A percentile compares a stretch with the other conserved stretches of the same genome.
Evolutionary conservation across 2,797 vertebrate species (phyloP).

Genomic region (Coccyzus lansbergi): DNA sequence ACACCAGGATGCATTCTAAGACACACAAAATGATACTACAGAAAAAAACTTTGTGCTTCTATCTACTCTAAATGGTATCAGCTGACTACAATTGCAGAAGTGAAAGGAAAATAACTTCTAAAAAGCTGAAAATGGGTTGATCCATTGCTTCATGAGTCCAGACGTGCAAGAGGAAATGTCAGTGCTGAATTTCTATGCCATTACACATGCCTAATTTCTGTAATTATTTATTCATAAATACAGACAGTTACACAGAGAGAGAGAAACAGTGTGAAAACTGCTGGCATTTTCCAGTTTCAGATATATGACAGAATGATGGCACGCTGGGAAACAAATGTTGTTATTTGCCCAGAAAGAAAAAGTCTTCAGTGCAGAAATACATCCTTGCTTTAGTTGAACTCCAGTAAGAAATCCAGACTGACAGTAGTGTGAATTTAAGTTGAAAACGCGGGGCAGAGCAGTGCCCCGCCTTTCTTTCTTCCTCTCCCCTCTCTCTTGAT

Average conservation of each 20-base stretch:
- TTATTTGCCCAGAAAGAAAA: background rate
- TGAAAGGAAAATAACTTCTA: background rate
- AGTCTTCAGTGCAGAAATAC: background rate
- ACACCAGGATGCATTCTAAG: background rate
- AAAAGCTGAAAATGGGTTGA: background rate
- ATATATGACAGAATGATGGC: background rate
- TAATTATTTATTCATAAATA: background rate
- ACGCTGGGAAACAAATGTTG: background rate
- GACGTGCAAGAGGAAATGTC: background rate
- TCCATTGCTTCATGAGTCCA: background rate
- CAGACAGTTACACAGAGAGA: background rate
- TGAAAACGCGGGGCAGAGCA: background rate
- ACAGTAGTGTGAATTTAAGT: background rate
- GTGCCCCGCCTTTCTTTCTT: rapidly evolving
- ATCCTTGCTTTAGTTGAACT: background rate
- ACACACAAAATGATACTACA: rapidly evolving
- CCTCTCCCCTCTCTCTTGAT: background rate
- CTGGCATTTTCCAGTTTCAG: background rate
- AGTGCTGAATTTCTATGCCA: background rate
- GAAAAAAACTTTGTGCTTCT: background rate
- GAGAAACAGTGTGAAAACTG: background rate
- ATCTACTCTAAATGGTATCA: background rate
- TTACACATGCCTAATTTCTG: background rate
- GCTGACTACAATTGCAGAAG: background rate
- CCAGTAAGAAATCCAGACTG: background rate